Conservation (phyloP, 1,140 invertebrate genomes). For the Campoletis sonorensis region DNA sequence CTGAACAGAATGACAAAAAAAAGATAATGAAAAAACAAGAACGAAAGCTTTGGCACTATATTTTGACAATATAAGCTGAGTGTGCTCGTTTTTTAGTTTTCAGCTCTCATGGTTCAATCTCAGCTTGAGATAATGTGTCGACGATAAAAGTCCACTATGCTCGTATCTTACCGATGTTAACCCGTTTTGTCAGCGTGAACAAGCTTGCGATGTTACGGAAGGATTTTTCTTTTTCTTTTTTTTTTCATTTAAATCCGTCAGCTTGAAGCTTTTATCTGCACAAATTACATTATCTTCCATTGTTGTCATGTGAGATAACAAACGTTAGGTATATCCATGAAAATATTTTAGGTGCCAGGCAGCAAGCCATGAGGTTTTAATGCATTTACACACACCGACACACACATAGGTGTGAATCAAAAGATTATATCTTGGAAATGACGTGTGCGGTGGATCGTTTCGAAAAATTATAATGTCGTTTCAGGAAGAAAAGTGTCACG, state of each 20-base stretch:
- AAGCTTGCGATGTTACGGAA: neutral
- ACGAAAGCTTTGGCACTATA: too few species aligned
- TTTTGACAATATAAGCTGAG: too few species aligned
- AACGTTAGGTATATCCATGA: neutral
- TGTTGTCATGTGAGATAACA: slow-evolving; percentile 1
- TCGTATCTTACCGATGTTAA: too few species aligned
- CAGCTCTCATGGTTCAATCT: too few species aligned
- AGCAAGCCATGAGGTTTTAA: neutral
- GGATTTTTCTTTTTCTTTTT: neutral
- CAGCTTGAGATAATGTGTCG: too few species aligned
- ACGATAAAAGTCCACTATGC: too few species aligned
- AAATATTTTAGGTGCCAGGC: neutral
- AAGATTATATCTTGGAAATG: neutral
- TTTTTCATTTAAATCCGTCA: slow-evolving; percentile 46
- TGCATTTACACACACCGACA: neutral
- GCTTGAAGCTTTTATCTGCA: neutral
- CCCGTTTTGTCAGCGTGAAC: neutral
- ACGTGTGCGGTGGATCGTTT: neutral
- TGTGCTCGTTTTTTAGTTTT: too few species aligned
- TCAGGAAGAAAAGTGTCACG: neutral
- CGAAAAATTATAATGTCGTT: slow-evolving; percentile 20
- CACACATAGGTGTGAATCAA: neutral
- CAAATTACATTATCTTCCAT: slow-evolving; percentile 6
- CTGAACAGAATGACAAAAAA: too few species aligned
- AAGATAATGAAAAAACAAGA: too few species aligned